Evolutionary conservation across 2,888 invertebrate species (phyloP), one percentile per base, ranked within the genome.

Genomic region (Linnaemya tessellans): DNA sequence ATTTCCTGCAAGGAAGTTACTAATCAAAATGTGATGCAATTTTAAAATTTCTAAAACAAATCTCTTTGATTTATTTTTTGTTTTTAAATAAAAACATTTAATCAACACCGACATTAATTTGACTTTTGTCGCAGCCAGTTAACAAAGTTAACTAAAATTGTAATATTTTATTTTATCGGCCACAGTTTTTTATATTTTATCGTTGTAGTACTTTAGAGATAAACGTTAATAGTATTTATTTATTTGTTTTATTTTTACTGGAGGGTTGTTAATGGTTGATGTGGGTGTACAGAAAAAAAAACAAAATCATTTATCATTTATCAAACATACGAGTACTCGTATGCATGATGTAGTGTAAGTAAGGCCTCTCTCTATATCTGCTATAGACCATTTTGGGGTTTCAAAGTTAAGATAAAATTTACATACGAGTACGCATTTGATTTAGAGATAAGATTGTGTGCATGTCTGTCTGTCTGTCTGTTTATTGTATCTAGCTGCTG

Each of bases 361-460:
- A n/a, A n/a, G n/a, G n/a, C n/a, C 30, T 30, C 30, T 5, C 30
- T 30, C 30, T 49, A 13, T 41, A 8, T 15, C 20, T 58, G 13
- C 41, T 38, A 20, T 35, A 49, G 38, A 62, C 49, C 54, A 65
- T 56, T n/a, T 75, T 65, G 54, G 65, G 30, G 3, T 64, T 64
- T 25, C n/a, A 64, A 65, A 75, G 9, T 41, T 25, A 62, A 71
- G 64, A 80, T 46, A 80, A 71, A 64, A 71, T 80, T 80, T 64
- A 80, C 79, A 80, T 64, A 80, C n/a, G n/a, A n/a, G n/a, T n/a
- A n/a, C 79, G 79, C 71, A 80, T 64, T 80, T 43, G 54, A 64
- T 64, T 64, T 13, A 22, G n/a, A 64, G 79, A 80, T 80, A 80
- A 79, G 70, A 62, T 58, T 68, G 65, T 10, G 9, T 46, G 43